Evolutionary conservation across 1,140 invertebrate genomes (phyloP), one percentile per base, ranked within the genome.

Genomic region (Eupristina koningsbergeri): DNA sequence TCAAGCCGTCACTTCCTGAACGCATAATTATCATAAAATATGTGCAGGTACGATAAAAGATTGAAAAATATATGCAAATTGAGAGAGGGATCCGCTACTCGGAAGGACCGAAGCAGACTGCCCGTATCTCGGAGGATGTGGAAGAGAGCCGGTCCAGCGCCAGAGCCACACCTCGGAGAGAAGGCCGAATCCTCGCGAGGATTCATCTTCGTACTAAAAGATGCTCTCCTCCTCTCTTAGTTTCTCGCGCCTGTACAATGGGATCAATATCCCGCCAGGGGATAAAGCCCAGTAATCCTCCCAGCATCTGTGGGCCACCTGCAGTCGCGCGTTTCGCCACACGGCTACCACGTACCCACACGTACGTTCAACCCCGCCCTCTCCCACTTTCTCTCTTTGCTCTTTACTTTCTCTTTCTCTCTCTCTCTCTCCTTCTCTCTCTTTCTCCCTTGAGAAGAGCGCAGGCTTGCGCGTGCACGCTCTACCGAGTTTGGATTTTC

Each of bases 241-340:
- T 53, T 50, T 39, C 34, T 36, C n/a, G 6, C 50, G 7, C 34
- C 19, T 84, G 87, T 86, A 92, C 91, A 92, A 91, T 92, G 88
- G 91, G 91, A 92, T 92, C 91, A 89, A 91, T 92, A 92, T 91
- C 91, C 91, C 90, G 90, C 89, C 89, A 88, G 90, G 90, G 91
- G 89, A 91, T 91, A 91, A 91, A 92, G 89, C 88, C 91, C 88
- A 85, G 36, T 92, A 91, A 92, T 91, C 90, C 90, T 86, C 17
- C 84, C 84, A 86, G 91, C 91, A 91, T 92, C 91, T 92, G 91
- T 91, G 86, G 91, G 88, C 91, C 91, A 92, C 91, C 91, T 92
- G 91, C 91, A 92, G 91, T 91, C 89, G 89, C 80, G 87, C 88
- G 89, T 90, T 92, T 92, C 91, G 91, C 91, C 90, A 92, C 90